Base-by-base conservation (phyloP, 1,140 invertebrate genomes). In the Drosophila nigromelanica region DNA sequence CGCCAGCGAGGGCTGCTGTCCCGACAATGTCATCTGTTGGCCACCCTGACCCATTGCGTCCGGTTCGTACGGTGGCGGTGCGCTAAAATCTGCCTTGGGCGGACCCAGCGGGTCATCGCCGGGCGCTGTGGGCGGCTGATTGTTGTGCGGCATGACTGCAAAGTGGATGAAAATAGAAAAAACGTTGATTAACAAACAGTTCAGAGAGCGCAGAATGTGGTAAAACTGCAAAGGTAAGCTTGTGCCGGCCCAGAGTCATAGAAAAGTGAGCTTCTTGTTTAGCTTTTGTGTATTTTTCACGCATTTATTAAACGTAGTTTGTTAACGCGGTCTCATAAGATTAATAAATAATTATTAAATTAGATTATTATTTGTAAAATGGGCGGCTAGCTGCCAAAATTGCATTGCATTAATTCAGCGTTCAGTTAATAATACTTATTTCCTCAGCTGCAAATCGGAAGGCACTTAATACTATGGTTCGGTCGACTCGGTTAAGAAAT, bases 21-120 rank as follows among this genome's bases (percentile, higher is more conserved):
- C 63, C 45, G 68, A 35, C 74, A 66, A 4, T 1, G 47, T 18
- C 35, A 79, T 58, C 66, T 87, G 83, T 39, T 80, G 63, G 11
- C 79, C 82, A 10, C 67, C 72, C 15, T 50, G 51, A 18, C 61
- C 72, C 2, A 40, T 37, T 52, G 56, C 75, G 14, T 78, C 86
- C 1, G 82, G 62, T 60, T 92, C 91, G 90, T 98, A 98, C 1
- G 96, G 96, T 4, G 97, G 97, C 24, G 97, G 96, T 51, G 96
- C 96, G 52, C 95, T 96, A 91, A 96, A 96, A 83, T 97, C 96
- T 14, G 94, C 93, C 83, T 96, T 96, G 1, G 96, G 96, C 8
- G 96, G 96, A 48, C 95, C 95, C 76, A 97, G 93, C 56, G 95
- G 94, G 63, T 95, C 94, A 40, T 89, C 78, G 3, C 71, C 79